phyloP scores from a whole-genome alignment of 2,797 vertebrate genomes.

The Rhabdomys pumilio region DNA sequence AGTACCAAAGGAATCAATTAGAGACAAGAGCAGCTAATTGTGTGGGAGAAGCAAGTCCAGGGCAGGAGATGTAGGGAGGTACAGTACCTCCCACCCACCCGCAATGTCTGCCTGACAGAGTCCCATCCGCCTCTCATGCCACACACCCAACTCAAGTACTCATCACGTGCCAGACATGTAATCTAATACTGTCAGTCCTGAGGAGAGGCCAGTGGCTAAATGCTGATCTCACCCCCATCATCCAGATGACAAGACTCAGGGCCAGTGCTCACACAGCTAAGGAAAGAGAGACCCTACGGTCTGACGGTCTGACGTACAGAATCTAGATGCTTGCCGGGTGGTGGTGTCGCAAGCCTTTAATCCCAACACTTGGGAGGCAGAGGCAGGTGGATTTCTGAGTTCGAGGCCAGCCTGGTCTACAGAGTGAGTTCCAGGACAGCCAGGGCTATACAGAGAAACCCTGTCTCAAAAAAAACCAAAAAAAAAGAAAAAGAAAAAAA shows the following conservation, averaged over 20 bases:
- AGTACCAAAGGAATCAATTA: constrained; percentile 90
- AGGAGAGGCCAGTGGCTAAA: background rate
- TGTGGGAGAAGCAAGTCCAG: constrained; percentile 77
- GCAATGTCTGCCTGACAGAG: background rate
- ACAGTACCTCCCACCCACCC: constrained; percentile 20
- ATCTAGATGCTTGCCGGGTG: background rate
- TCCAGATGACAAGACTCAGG: background rate
- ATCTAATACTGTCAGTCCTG: background rate
- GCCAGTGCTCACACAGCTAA: background rate
- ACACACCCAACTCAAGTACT: background rate
- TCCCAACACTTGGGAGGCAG: too few relatives aligned
- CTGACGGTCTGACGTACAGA: background rate
- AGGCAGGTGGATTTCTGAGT: too few relatives aligned
- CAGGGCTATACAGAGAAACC: too few relatives aligned
- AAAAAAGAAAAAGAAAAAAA: too few relatives aligned
- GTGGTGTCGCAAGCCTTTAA: too few relatives aligned
- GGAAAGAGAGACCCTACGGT: background rate
- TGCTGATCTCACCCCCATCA: background rate
- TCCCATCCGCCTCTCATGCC: constrained; percentile 82
- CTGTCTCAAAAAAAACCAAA: too few relatives aligned
- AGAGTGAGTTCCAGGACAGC: too few relatives aligned
- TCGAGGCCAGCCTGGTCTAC: too few relatives aligned
- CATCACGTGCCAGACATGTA: background rate
- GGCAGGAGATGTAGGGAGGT: constrained; percentile 79
- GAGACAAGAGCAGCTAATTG: constrained; percentile 89